Evolutionary conservation across 2,797 vertebrate genomes (phyloP).

Genomic region (Sardinella longiceps): DNA sequence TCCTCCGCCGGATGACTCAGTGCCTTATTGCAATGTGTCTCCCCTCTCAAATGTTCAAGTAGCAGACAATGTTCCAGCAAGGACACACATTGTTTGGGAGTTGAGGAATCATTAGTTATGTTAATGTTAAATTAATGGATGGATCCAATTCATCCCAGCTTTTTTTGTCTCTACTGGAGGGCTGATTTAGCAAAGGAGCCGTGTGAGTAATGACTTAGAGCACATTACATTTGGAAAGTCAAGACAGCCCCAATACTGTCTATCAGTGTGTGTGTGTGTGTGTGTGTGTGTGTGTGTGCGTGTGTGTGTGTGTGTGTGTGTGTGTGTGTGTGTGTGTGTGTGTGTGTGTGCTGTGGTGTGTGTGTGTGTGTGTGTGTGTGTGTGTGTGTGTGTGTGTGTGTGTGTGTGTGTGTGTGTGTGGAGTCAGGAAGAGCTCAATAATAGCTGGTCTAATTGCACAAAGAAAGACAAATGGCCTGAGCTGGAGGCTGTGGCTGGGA

Average conservation of each 20-base stretch:
- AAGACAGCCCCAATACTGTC: background rate
- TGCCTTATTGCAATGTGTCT: background rate
- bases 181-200: constrained; percentile 13
- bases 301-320: background rate
- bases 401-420: background rate
- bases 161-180: background rate
- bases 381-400: constrained; percentile 1
- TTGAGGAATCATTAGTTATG: constrained; percentile 10
- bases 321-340: constrained; percentile 6
- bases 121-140: constrained; percentile 11
- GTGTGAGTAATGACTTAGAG: constrained; percentile 5
- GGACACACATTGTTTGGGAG: background rate
- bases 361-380: background rate
- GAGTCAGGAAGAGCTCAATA: background rate
- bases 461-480: constrained; percentile 39
- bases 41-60: constrained; percentile 16
- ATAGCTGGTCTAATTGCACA: constrained; percentile 32
- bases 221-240: constrained; percentile 11
- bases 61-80: constrained; percentile 23
- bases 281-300: background rate
- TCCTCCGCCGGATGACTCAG: background rate
- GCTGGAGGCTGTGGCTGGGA: background rate
- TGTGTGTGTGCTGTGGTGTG: background rate
- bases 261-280: background rate
- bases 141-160: background rate